Conservation (phyloP, 2,888 invertebrate species). For the Myopa testacea region DNA sequence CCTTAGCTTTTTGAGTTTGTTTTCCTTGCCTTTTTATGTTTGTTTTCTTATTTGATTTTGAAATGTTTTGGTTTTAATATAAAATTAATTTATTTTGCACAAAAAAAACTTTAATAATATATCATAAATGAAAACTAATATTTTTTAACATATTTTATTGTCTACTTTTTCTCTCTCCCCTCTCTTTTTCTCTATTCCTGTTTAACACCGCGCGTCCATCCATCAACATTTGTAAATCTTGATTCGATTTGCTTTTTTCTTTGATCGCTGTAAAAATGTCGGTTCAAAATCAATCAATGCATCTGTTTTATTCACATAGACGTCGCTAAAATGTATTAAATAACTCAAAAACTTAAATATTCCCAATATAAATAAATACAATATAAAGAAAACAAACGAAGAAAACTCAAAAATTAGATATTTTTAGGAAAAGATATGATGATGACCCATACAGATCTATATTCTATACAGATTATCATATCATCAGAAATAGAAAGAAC, state of each 20-base stretch:
- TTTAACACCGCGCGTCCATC: background rate
- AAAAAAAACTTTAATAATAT: background rate
- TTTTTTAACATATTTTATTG: constrained; percentile 8
- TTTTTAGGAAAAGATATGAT: background rate
- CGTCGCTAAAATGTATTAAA: constrained; percentile 22
- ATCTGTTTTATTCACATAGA: background rate
- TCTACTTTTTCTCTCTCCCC: constrained; percentile 20
- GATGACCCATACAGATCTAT: background rate
- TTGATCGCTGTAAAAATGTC: background rate
- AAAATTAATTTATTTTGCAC: too few relatives aligned
- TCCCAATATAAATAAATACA: background rate
- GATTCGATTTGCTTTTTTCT: background rate
- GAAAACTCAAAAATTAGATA: background rate
- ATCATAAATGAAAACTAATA: background rate
- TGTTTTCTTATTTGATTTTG: background rate
- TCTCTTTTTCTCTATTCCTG: background rate
- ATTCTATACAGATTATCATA: too few relatives aligned
- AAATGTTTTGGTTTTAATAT: too few relatives aligned
- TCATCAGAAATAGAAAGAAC: background rate
- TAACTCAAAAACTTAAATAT: background rate
- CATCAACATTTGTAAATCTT: too few relatives aligned
- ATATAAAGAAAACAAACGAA: too few relatives aligned
- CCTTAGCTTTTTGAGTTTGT: background rate
- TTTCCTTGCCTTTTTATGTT: background rate
- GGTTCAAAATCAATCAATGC: too few relatives aligned